Conservation (phyloP, 1,140 invertebrate genomes). For the Hormaphis cornu region DNA sequence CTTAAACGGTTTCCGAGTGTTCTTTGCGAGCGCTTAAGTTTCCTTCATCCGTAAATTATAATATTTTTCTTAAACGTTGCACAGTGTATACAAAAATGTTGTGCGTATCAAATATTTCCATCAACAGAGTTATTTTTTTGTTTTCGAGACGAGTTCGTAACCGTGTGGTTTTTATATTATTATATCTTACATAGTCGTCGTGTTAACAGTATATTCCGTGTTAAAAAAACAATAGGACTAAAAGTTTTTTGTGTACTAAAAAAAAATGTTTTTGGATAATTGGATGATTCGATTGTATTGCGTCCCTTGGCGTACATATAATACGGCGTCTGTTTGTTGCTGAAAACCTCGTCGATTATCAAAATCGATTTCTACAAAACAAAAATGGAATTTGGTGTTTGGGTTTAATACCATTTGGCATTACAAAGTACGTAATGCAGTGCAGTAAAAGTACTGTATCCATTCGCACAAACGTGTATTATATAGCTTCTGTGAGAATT, state of each 20-base stretch:
- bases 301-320: too few relatives aligned
- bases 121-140: not conserved
- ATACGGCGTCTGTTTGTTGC: not conserved
- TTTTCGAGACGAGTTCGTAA: not conserved
- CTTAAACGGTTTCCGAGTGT: too few relatives aligned
- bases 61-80: too few relatives aligned
- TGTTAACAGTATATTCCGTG: not conserved
- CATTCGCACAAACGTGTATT: too few relatives aligned
- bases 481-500: too few relatives aligned
- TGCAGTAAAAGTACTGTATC: too few relatives aligned
- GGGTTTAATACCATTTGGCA: too few relatives aligned
- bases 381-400: not conserved
- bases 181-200: not conserved
- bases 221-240: not conserved
- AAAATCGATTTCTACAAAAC: not conserved
- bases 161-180: not conserved
- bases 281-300: not conserved
- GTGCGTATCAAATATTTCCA: not conserved
- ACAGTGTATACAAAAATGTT: too few relatives aligned
- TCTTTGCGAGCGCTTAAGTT: not conserved
- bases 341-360: not conserved
- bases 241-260: not conserved
- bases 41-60: slow-evolving; percentile 2
- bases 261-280: not conserved
- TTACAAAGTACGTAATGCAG: too few relatives aligned